Base-by-base conservation (phyloP, 2,888 invertebrate species). In the Mactromeris polynyma region DNA sequence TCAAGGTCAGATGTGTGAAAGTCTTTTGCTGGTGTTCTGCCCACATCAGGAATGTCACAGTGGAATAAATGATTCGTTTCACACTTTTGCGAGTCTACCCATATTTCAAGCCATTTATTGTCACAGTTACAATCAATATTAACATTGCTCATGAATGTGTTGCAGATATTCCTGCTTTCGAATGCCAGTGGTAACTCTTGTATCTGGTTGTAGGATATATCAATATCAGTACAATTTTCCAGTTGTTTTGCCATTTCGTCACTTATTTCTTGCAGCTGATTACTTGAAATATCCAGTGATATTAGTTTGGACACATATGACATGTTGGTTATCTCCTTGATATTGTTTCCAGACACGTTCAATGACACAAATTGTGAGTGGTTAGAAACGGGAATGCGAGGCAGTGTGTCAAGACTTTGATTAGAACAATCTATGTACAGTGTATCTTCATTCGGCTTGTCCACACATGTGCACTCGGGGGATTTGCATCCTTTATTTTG, bases 351-450 rank as follows among this genome's bases (percentile, higher is more conserved):
- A 3, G 86, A 77, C 19, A 89, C 38, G 19, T 85, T 85, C 11
- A 85, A 31, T 6, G 58, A 80, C n/a, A 88, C 58, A 36, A 33
- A 84, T n/a, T 54, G 11, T 31, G 83, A 88, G 46, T 36, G 80
- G 21, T 26, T 51, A 11, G 81, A 81, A 11, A 77, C n/a, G 42
- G 90, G 90, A 33, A 90, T 58, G 36, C n/a, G 46, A 26, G 88
- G 83, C n/a, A 88, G 26, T 19, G 38, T 36, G 14, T 33, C 64
- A 14, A 7, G n/a, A n/a, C n/a, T n/a, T n/a, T n/a, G n/a, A 26
- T 78, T 51, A 21, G 83, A 73, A 64, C 90, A 90, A 38, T 86
- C 42, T n/a, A 90, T 77, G 58, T 58, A 88, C 9, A 88, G 7
- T 19, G 88, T 85, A 64, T 88, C 69, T 73, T 87, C 31, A 33